Percentiles rank a stretch among this genome's conserved stretches.
phyloP scores from a whole-genome alignment of 1,140 invertebrate species.

The Portunus trituberculatus region DNA sequence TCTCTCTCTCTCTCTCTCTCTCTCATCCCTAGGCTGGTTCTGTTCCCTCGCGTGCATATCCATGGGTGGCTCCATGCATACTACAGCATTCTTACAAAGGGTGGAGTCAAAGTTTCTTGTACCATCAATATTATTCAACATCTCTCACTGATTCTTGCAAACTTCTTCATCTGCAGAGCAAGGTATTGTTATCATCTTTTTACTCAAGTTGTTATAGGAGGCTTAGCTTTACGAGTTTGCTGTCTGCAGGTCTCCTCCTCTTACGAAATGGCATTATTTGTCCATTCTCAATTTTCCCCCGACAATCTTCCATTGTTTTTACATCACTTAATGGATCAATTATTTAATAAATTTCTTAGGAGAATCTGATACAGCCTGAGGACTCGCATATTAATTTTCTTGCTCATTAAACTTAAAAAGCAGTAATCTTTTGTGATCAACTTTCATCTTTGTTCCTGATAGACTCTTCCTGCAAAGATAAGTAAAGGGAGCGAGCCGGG shows the following conservation, averaged over 20 bases:
- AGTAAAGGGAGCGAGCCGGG: neutral
- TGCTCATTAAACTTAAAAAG: neutral
- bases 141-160: neutral
- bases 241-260: neutral
- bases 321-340: neutral
- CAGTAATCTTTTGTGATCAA: neutral
- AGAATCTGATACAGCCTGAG: neutral
- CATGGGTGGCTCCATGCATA: neutral
- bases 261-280: neutral
- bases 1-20: neutral
- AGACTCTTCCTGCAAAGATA: neutral
- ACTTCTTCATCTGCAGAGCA: neutral
- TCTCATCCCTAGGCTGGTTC: neutral
- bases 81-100: constrained; percentile 12
- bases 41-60: neutral
- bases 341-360: neutral
- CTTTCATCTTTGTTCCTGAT: neutral
- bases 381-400: neutral
- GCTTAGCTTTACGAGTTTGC: neutral
- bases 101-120: neutral
- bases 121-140: neutral
- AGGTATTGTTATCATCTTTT: neutral
- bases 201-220: neutral
- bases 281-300: neutral
- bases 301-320: neutral